A percentile compares a stretch with the other conserved stretches of the same genome.
Conservation (phyloP, 2,113 vertebrate genomes). For the Microcebus murinus region DNA sequence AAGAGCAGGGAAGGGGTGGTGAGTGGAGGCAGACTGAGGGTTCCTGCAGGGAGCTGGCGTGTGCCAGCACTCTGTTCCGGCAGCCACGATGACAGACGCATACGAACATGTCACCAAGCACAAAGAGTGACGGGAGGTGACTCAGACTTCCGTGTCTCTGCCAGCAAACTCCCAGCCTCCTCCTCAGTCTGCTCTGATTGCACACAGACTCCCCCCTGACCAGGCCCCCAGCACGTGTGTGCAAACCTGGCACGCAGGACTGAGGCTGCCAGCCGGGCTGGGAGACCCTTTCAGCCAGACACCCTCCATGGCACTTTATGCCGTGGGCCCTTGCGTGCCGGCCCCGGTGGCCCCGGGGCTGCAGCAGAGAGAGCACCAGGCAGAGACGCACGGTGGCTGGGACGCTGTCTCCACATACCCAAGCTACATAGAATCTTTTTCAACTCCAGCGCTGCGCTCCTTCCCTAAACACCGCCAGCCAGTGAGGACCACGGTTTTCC, state of each 20-base stretch:
- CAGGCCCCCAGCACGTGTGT: background rate
- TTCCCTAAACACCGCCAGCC: background rate
- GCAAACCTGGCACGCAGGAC: background rate
- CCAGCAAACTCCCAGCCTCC: background rate
- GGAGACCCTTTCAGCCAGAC: constrained; percentile 34
- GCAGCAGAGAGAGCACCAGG: background rate
- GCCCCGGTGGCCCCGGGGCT: constrained; percentile 16
- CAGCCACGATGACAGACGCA: accelerated
- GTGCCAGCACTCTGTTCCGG: accelerated
- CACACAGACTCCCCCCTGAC: accelerated
- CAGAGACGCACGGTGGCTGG: background rate
- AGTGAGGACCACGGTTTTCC: background rate
- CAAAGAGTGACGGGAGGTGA: background rate
- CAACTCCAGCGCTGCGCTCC: background rate
- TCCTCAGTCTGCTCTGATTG: background rate
- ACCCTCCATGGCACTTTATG: background rate
- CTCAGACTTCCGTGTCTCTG: accelerated
- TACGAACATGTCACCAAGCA: accelerated
- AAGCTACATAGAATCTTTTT: background rate
- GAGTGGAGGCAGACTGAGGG: accelerated
- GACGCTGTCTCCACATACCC: background rate
- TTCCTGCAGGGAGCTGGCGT: accelerated
- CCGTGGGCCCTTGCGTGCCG: background rate
- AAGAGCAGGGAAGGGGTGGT: background rate
- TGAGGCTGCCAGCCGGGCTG: accelerated